Percentiles rank a stretch among this genome's conserved stretches.
phyloP scores from a whole-genome alignment of 2,113 vertebrate genomes.

The Oreotrochilus melanogaster region DNA sequence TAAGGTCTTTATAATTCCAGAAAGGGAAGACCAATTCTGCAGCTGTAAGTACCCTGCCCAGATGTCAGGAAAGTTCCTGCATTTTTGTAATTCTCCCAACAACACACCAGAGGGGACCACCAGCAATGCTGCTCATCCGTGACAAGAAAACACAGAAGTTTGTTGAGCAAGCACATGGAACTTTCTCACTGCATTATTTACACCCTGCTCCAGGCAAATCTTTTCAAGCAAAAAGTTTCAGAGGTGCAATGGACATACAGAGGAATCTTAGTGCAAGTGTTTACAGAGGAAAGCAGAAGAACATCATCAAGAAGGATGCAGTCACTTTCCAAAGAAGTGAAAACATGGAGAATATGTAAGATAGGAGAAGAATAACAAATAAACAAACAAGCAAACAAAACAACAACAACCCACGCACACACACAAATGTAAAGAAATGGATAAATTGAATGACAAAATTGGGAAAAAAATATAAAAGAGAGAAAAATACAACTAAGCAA shows the following conservation, averaged over 20 bases:
- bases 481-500: background rate
- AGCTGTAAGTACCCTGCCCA: no score
- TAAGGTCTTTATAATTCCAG: background rate
- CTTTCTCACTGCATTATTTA: background rate
- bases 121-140: rapidly evolving
- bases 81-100: background rate
- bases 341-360: background rate
- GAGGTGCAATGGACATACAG: background rate
- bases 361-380: background rate
- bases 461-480: background rate
- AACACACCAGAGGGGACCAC: background rate
- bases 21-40: background rate
- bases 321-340: background rate
- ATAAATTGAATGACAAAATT: background rate
- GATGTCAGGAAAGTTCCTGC: background rate
- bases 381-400: background rate
- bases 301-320: background rate
- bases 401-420: no score
- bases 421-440: background rate
- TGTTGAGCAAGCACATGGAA: background rate
- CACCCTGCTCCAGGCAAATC: background rate
- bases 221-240: background rate
- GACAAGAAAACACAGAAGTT: background rate
- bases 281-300: background rate
- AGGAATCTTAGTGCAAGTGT: background rate